phyloP scores from a whole-genome alignment of 2,888 invertebrate species.

The Dinocampus coccinellae region DNA sequence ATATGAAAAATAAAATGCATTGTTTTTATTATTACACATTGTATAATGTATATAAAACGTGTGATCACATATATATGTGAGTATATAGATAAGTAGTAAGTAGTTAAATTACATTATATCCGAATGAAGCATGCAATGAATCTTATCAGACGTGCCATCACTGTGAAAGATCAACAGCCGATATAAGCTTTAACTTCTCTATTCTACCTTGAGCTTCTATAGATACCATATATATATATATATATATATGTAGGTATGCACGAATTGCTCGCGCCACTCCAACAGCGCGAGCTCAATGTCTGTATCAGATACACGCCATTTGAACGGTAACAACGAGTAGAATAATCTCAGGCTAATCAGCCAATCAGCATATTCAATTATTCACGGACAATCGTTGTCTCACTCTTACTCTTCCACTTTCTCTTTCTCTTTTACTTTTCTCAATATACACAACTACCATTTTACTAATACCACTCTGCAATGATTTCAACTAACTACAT shows the following conservation, averaged over 20 bases:
- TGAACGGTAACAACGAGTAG: conserved; percentile 48
- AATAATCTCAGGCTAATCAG: conserved; percentile 48
- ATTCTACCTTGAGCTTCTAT: conserved; percentile 22
- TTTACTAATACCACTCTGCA: conserved; percentile 9
- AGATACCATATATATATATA: not conserved
- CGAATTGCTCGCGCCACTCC: conserved; percentile 42
- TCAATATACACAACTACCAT: not conserved
- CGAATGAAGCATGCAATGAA: conserved; percentile 38
- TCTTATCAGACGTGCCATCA: conserved; percentile 41
- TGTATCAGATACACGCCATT: conserved; percentile 48
- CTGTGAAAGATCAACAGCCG: conserved; percentile 42
- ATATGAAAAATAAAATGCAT: conserved; percentile 7
- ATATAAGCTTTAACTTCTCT: conserved; percentile 35
- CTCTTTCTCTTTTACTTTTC: conserved; percentile 7
- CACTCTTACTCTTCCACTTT: conserved; percentile 14
- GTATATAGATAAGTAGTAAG: conserved; percentile 25
- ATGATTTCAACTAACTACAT: conserved; percentile 12
- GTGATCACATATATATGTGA: no score
- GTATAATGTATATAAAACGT: conserved; percentile 4
- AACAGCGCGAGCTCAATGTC: conserved; percentile 38
- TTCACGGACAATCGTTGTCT: conserved; percentile 37
- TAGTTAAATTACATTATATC: conserved; percentile 37
- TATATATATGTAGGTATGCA: conserved; percentile 24
- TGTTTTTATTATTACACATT: conserved; percentile 13
- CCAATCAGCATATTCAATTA: conserved; percentile 51